Percentiles rank a stretch among this genome's conserved stretches.
Evolutionary conservation across 1,140 invertebrate species (phyloP).

Genomic region (Hypsibius dujardini): DNA sequence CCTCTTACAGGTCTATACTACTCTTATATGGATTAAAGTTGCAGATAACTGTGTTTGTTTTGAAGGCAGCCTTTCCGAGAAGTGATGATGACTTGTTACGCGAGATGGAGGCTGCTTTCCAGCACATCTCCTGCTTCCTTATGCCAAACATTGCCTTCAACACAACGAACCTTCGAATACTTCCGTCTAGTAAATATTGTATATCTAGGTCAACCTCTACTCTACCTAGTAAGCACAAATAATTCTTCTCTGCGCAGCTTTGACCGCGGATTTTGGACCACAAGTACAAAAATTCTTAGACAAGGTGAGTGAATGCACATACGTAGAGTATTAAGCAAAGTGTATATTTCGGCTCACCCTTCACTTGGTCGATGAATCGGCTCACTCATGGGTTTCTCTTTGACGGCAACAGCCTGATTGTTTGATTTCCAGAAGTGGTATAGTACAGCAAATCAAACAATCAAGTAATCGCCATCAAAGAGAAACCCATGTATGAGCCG

Average conservation of each 20-base stretch:
- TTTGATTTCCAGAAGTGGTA: too few species aligned
- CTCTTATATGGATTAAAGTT: neutral
- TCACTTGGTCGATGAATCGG: too few species aligned
- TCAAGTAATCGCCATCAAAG: too few species aligned
- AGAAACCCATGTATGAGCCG: too few species aligned
- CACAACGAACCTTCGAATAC: neutral
- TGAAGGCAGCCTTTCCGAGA: neutral
- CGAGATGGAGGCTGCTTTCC: neutral
- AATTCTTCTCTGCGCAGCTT: neutral
- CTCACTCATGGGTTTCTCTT: too few species aligned
- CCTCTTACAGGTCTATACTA: neutral
- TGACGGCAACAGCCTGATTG: too few species aligned
- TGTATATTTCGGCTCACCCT: too few species aligned
- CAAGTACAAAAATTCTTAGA: slow-evolving; percentile 1
- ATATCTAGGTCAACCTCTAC: neutral
- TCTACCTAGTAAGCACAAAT: neutral
- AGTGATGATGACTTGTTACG: neutral
- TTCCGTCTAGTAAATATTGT: neutral
- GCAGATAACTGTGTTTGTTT: neutral
- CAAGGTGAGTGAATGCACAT: neutral
- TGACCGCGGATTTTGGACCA: neutral
- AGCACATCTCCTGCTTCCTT: slow-evolving; percentile 1
- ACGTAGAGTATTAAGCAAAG: too few species aligned
- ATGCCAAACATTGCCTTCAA: neutral
- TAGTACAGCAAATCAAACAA: too few species aligned